phyloP scores from a whole-genome alignment of 1,140 invertebrate genomes.

The Bemisia tabaci region DNA sequence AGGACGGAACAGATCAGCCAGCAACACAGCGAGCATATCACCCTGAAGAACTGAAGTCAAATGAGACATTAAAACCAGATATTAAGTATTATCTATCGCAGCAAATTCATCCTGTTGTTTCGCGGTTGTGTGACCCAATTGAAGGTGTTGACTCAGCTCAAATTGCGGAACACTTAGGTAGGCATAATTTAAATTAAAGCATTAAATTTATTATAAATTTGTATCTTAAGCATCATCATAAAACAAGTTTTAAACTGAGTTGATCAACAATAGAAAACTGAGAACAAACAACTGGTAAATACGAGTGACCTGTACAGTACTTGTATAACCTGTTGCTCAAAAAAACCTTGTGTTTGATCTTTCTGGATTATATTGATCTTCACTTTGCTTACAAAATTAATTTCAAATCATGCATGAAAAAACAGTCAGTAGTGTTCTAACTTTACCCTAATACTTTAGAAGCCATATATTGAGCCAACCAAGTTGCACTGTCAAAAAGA shows the following conservation, averaged over 20 bases:
- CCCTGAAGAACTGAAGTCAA: conserved; percentile 71
- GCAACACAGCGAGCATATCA: conserved; percentile 90
- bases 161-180: conserved; percentile 79
- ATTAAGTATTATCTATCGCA: conserved; percentile 68
- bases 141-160: conserved; percentile 81
- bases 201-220: background rate
- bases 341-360: too few relatives aligned
- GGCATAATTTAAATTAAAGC: conserved; percentile 14
- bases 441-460: too few relatives aligned
- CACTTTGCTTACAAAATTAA: too few relatives aligned
- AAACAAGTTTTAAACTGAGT: conserved; percentile 1
- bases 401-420: too few relatives aligned
- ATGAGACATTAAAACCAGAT: conserved; percentile 57
- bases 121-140: conserved; percentile 87
- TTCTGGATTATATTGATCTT: too few relatives aligned
- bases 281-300: conserved; percentile 1
- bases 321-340: too few relatives aligned
- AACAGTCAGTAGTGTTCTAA: too few relatives aligned
- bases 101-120: conserved; percentile 88
- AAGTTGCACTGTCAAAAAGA: too few relatives aligned
- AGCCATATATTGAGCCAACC: too few relatives aligned
- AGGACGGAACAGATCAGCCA: conserved; percentile 60
- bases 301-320: too few relatives aligned
- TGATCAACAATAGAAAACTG: background rate
- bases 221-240: background rate